Evolutionary conservation across 2,888 invertebrate genomes (phyloP), one percentile per base, ranked within the genome.

Genomic region (Standfussiana lucernea): DNA sequence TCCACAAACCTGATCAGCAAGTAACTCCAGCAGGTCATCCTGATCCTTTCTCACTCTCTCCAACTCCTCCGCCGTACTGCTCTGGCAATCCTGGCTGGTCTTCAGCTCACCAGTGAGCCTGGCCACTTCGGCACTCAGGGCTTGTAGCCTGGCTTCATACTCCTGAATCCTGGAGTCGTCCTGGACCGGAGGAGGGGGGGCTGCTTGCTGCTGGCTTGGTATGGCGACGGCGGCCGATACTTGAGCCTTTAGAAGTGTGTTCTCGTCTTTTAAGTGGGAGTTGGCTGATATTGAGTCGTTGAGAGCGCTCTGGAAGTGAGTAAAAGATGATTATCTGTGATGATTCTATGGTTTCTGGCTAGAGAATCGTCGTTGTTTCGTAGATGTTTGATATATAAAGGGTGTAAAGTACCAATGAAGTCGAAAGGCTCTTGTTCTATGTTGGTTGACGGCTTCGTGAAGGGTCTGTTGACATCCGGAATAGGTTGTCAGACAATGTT

Each of bases 1-100:
- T 40, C 24, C 28, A 72, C 83, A 45, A 72, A 96, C 99, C 97
- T 99, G 99, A 93, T 99, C 99, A 0, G 99, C 98, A 59, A 99
- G 96, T 77, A 99, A 95, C 90, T 98, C 98, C 75, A 99, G 94
- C 82, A 99, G 95, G 94, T 99, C 99, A 88, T 99, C 99, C 93
- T 99, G 99, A 91, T 99, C 99, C 91, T 98, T 98, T 91, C 97
- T 97, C 82, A 99, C 91, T 85, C 97, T 97, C 61, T 97, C 97
- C 86, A 98, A 91, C 86, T 98, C 98, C 0, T 92, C 93, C 0
- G 76, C 84, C 1, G 90, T 83, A 1, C 53, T 82, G 50, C 70
- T 86, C 83, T 93, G 89, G 4, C 77, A 90, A 6, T 93, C 93
- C 61, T 90, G 88, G 11, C 92, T 88, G 0, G 70, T 35, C 61